These are phyloP conservation scores for Odontamblyopus lacepedii DNA, from an alignment of 2,797 vertebrate genomes.

Conservation along the genomic window DNA sequence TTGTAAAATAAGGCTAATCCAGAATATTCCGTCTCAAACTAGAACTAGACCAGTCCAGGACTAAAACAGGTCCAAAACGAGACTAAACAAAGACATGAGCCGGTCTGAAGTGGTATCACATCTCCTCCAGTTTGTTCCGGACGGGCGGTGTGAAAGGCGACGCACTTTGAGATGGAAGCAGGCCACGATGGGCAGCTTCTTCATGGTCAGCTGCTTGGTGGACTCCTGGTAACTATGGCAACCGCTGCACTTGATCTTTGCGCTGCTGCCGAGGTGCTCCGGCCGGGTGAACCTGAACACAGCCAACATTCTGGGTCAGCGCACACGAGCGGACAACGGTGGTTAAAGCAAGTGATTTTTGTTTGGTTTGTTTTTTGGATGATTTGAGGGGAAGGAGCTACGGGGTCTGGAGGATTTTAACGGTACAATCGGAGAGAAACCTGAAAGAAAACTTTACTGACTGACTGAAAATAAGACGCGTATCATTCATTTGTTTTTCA, in stretches of 20 bases:
- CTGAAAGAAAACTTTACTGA: background rate
- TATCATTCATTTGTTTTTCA: no score
- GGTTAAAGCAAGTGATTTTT: background rate
- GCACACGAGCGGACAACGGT: background rate
- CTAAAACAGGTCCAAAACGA: background rate
- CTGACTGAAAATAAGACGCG: background rate
- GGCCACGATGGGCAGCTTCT: constrained; percentile 97
- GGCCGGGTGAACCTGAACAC: constrained; percentile 92
- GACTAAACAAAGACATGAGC: no score
- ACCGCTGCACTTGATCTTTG: constrained; percentile 99
- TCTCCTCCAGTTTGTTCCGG: background rate
- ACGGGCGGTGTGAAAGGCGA: constrained; percentile 15
- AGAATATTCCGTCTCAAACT: no score
- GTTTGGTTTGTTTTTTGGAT: no score
- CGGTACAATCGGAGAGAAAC: background rate
- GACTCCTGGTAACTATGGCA: constrained; percentile 99
- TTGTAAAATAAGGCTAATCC: no score
- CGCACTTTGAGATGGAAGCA: constrained; percentile 99
- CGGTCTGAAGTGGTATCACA: background rate
- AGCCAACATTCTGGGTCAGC: constrained; percentile 15
- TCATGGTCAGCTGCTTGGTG: constrained; percentile 99
- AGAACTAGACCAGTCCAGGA: background rate
- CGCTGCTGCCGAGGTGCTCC: constrained; percentile 98
- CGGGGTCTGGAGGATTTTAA: no score
- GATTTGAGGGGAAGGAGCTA: background rate